A percentile compares a stretch with the other conserved stretches of the same genome.
Evolutionary conservation across 64 coral and sea anemone genomes (phyloP).

Genomic region (Montipora sp.): DNA sequence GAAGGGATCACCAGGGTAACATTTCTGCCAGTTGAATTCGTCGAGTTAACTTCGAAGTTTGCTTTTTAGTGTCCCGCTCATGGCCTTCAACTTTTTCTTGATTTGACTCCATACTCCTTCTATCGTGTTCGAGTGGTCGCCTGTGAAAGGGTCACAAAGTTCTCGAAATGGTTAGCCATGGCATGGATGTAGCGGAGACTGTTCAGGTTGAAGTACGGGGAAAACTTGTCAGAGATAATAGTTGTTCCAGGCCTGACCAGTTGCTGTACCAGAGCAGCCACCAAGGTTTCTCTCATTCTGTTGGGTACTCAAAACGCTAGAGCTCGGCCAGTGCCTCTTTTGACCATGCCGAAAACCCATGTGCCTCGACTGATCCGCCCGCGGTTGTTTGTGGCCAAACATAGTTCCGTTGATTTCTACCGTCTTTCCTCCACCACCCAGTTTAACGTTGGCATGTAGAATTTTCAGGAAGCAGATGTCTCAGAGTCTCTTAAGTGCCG

Average conservation of each 20-base stretch:
- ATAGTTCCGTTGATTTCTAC: slow-evolving; percentile 34
- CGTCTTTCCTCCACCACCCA: slow-evolving; percentile 29
- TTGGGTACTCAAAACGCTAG: no score
- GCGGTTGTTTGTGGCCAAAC: neutral
- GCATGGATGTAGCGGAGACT: slow-evolving; percentile 19
- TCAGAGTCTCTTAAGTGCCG: neutral
- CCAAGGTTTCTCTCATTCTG: slow-evolving; percentile 1
- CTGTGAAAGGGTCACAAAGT: slow-evolving; percentile 56
- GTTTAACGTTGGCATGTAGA: neutral
- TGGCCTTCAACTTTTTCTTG: neutral
- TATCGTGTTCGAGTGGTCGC: neutral
- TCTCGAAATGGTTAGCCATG: slow-evolving; percentile 49
- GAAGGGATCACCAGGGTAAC: slow-evolving; percentile 53
- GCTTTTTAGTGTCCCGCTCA: slow-evolving; percentile 1
- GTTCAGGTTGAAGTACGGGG: slow-evolving; percentile 33
- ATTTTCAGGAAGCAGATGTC: neutral
- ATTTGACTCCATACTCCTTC: slow-evolving; percentile 4
- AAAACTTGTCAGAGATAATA: neutral
- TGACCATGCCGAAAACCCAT: slow-evolving; percentile 27
- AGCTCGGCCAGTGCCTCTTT: slow-evolving; percentile 5
- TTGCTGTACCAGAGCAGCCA: slow-evolving; percentile 11
- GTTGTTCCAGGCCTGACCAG: slow-evolving; percentile 21
- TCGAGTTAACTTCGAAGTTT: slow-evolving; percentile 35
- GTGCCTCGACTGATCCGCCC: slow-evolving; percentile 22
- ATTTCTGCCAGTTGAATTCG: slow-evolving; percentile 44